Percentiles rank a stretch among this genome's conserved stretches.
Conservation (phyloP, 2,797 vertebrate species). For the Xerus rutilus region DNA sequence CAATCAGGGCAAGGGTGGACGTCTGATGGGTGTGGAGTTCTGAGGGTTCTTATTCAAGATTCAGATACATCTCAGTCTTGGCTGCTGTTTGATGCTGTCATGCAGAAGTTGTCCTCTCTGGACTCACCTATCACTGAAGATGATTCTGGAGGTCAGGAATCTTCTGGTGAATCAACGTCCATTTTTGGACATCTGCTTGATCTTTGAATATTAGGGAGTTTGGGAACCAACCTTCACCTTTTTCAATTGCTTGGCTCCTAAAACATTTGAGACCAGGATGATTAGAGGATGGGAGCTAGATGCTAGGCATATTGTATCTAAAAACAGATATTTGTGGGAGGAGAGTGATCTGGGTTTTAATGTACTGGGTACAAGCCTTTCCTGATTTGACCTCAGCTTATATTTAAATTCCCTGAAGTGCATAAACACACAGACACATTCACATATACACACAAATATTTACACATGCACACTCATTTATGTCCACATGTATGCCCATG, state of each 20-base stretch:
- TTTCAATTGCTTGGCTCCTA: neutral
- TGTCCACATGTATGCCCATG: neutral
- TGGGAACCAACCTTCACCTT: neutral
- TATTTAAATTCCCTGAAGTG: neutral
- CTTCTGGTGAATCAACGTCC: neutral
- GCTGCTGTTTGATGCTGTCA: neutral
- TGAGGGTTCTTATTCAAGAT: neutral
- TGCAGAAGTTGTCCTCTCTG: neutral
- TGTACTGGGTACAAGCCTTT: neutral
- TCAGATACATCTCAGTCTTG: neutral
- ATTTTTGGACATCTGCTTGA: neutral
- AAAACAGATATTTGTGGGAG: neutral
- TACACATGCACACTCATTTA: neutral
- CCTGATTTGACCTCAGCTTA: neutral
- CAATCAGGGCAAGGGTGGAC: rapidly evolving
- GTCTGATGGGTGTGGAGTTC: neutral
- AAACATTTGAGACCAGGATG: constrained; percentile 37
- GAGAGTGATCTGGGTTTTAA: constrained; percentile 5
- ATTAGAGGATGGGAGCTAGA: neutral
- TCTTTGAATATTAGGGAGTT: neutral
- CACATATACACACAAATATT: neutral
- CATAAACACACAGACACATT: too few relatives aligned
- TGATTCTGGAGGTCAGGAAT: neutral
- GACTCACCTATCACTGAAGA: neutral
- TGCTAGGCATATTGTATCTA: neutral